Base-by-base conservation (phyloP, 2,797 vertebrate species). In the Periparus ater region DNA sequence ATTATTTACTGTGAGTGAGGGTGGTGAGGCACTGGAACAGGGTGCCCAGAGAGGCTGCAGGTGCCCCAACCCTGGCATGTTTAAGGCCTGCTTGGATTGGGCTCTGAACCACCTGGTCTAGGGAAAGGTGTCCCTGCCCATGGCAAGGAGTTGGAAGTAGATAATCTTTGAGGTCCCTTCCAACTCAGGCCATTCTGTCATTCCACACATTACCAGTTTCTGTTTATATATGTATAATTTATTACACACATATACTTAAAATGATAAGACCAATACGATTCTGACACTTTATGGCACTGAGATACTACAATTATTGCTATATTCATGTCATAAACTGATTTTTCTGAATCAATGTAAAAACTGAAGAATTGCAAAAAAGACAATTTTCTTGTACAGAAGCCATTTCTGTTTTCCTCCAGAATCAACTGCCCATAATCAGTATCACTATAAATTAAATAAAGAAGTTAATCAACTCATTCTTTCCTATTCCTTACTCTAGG, bases 301-400 rank as follows among this genome's bases (percentile, higher is more conserved):
- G 30, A 78, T 34, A 27, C 34, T 30, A n/a, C 17, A 22, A 9
- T 7, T 26, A 38, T 27, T 29, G 3, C n/a, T 48, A 6, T 17
- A 45, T 32, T 48, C 29, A 20, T 36, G 18, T 19, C 23, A 65
- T n/a, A 44, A 91, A 78, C 13, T 29, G 27, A 57, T 84, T 68
- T 55, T 91, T 78, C 26, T 58, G 12, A 86, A 63, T 62, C 36
- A 54, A 38, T 18, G 21, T 23, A 60, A 58, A 93, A 95, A 68
- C 5, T 21, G 36, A 68, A 78, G 70, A 88, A 54, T 4, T 63
- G 25, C n/a, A 89, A 42, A 76, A 77, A 82, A 66, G 2, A 80
- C 11, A 14, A 7, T 58, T 68, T 67, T 81, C n/a, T 73, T 70
- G 10, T 36, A 51, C 7, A 44, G 55, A 88, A 90, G 63, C 40